A percentile compares a stretch with the other conserved stretches of the same genome.
Evolutionary conservation across 2,888 invertebrate species (phyloP).

Genomic region (Chalcis sispes): DNA sequence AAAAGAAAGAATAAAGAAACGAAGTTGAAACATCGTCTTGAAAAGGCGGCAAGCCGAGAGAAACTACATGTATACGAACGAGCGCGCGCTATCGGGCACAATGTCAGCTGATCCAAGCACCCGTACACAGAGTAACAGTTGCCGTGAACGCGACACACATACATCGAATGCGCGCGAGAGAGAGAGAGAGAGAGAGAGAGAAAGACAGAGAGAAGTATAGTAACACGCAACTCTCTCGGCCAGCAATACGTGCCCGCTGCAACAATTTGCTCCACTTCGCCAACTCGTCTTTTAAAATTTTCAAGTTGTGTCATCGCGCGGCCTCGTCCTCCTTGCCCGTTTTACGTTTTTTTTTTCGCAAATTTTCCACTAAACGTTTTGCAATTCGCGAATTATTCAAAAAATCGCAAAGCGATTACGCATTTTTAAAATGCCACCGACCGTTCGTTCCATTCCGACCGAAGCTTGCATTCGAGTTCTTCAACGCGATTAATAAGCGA

Average conservation of each 20-base stretch:
- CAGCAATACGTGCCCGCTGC: neutral
- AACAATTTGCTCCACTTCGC: slow-evolving; percentile 32
- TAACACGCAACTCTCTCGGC: neutral
- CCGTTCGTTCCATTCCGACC: no score
- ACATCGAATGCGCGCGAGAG: neutral
- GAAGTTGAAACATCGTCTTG: no score
- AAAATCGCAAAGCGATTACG: neutral
- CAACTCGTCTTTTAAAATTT: slow-evolving; percentile 13
- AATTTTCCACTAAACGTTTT: neutral
- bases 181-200: neutral
- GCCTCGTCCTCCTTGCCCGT: slow-evolving; percentile 31
- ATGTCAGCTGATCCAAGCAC: slow-evolving; percentile 50
- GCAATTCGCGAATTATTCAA: no score
- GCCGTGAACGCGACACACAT: neutral
- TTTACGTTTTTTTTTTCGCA: neutral
- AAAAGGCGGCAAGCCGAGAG: no score
- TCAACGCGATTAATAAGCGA: no score
- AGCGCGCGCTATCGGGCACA: slow-evolving; percentile 9
- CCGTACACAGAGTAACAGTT: neutral
- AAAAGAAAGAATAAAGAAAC: no score
- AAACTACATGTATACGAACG: neutral
- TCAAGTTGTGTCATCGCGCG: neutral
- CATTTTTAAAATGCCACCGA: no score
- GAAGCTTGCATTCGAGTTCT: no score
- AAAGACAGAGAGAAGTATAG: neutral